Conservation (phyloP, 2,888 invertebrate species). For the Eulithis testata region DNA sequence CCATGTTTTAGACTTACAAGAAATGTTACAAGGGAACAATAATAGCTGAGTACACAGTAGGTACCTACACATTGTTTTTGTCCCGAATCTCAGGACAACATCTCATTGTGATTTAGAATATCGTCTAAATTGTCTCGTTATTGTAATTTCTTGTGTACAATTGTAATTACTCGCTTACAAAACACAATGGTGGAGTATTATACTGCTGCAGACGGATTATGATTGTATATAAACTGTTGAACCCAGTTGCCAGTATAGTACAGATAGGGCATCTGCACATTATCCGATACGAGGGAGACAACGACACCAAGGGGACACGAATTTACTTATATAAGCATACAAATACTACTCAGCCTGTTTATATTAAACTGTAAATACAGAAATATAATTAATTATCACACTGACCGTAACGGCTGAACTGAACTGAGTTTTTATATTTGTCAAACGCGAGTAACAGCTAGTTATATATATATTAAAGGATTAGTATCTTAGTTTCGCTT, state of each 20-base stretch:
- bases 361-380: too few relatives aligned
- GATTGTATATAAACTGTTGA: not conserved
- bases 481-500: conserved; percentile 1
- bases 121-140: not conserved
- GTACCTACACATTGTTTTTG: conserved; percentile 2
- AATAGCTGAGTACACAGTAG: conserved; percentile 8
- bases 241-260: too few relatives aligned
- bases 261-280: too few relatives aligned
- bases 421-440: too few relatives aligned
- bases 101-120: conserved; percentile 12
- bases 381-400: too few relatives aligned
- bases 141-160: conserved; percentile 11
- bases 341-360: too few relatives aligned
- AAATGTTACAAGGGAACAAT: conserved; percentile 4
- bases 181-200: conserved; percentile 1
- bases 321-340: too few relatives aligned
- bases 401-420: too few relatives aligned
- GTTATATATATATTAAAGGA: not conserved
- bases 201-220: conserved; percentile 9
- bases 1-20: not conserved
- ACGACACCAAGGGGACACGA: too few relatives aligned
- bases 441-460: not conserved
- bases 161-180: conserved; percentile 4
- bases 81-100: conserved; percentile 2
- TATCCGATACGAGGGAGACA: too few relatives aligned